Percentiles rank a stretch among this genome's conserved stretches.
Conservation (phyloP, 1,140 invertebrate genomes). For the Parasteatoda tepidariorum region DNA sequence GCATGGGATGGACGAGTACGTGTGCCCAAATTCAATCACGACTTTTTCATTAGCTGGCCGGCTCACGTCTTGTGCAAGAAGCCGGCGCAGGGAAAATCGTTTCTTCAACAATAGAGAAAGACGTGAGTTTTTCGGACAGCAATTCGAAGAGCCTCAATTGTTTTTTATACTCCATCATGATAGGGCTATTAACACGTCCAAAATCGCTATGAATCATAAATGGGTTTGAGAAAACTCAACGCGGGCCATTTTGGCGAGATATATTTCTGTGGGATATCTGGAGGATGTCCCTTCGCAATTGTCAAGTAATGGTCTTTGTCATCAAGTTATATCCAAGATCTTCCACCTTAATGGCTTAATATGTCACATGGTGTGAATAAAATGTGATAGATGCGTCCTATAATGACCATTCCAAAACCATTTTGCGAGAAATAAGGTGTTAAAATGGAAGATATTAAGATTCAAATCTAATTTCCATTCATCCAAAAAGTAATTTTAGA, state of each 20-base stretch:
- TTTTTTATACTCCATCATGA: background rate
- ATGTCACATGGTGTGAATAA: background rate
- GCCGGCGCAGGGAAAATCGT: background rate
- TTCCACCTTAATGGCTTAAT: background rate
- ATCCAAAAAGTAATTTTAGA: too few relatives aligned
- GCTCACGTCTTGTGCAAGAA: background rate
- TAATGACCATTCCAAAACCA: background rate
- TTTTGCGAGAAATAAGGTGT: background rate
- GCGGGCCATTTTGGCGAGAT: background rate
- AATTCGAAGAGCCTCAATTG: constrained; percentile 4
- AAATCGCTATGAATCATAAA: background rate
- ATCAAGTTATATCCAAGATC: background rate
- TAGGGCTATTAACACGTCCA: background rate
- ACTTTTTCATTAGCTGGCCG: constrained; percentile 40
- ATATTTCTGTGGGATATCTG: background rate
- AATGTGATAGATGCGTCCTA: background rate
- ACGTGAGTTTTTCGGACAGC: constrained; percentile 17
- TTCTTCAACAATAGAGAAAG: constrained; percentile 21
- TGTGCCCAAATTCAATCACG: constrained; percentile 46
- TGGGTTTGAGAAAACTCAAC: too few relatives aligned
- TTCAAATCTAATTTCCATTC: background rate
- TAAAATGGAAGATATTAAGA: background rate
- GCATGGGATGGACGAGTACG: constrained; percentile 12
- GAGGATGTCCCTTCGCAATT: background rate
- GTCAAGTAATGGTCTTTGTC: background rate